phyloP scores from a whole-genome alignment of 2,888 invertebrate species.

The Lissocephala sabroskyi region DNA sequence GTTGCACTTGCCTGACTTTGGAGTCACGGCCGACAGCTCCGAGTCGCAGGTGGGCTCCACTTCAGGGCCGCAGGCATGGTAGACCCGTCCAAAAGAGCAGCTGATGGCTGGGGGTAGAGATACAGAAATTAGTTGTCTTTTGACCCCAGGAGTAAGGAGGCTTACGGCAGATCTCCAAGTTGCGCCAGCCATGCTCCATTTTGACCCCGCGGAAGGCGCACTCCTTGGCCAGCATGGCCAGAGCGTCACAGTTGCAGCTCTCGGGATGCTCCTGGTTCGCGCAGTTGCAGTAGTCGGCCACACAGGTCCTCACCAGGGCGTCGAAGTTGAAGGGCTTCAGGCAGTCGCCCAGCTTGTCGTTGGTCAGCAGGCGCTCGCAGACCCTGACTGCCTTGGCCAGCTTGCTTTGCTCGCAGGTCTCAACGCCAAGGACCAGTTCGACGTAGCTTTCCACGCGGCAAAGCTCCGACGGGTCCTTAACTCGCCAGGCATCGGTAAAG shows the following conservation, averaged over 20 bases:
- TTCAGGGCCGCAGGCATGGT: constrained; percentile 84
- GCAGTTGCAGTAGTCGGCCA: constrained; percentile 86
- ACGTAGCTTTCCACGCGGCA: constrained; percentile 66
- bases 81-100: constrained; percentile 83
- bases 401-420: constrained; percentile 56
- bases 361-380: constrained; percentile 78
- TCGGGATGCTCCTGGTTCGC: constrained; percentile 74
- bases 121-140: not conserved
- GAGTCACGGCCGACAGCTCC: constrained; percentile 47
- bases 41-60: constrained; percentile 82
- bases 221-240: constrained; percentile 84
- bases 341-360: constrained; percentile 79
- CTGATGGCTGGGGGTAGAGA: constrained; percentile 78
- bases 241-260: constrained; percentile 83
- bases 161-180: constrained; percentile 88
- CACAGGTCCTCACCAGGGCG: constrained; percentile 81
- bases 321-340: constrained; percentile 79
- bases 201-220: constrained; percentile 80
- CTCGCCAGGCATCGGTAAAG: constrained; percentile 71
- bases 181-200: constrained; percentile 82
- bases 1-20: constrained; percentile 77
- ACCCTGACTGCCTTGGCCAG: constrained; percentile 74
- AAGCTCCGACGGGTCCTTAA: constrained; percentile 58
- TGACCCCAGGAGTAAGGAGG: constrained; percentile 38
- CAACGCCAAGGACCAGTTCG: constrained; percentile 58